Percentiles rank a stretch among this genome's conserved stretches.
Evolutionary conservation across 2,113 vertebrate species (phyloP).

Genomic region (Cromileptes altivelis): DNA sequence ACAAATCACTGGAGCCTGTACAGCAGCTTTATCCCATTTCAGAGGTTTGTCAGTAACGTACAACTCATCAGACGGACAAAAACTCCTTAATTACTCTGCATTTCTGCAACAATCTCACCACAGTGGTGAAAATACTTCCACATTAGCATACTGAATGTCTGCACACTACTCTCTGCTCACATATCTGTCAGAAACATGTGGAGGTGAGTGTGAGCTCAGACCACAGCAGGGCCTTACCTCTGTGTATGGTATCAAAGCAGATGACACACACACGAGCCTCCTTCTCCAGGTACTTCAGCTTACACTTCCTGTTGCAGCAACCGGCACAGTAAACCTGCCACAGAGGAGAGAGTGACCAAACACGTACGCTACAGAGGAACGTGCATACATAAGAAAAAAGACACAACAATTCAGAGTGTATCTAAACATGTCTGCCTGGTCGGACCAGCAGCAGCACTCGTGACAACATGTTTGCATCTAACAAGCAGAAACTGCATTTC

Average conservation of each 20-base stretch:
- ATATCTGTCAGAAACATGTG: neutral
- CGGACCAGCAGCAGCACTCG: neutral
- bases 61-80: neutral
- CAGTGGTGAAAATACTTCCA: neutral
- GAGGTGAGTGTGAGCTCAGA: neutral
- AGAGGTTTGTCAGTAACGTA: neutral
- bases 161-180: neutral
- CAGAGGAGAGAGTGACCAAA: slow-evolving; percentile 2
- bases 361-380: neutral
- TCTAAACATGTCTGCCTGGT: neutral
- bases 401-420: neutral
- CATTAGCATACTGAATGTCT: neutral
- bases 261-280: slow-evolving; percentile 94
- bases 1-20: neutral
- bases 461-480: no score
- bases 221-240: slow-evolving; percentile 86
- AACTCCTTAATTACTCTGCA: neutral
- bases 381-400: neutral
- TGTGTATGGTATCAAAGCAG: slow-evolving; percentile 91
- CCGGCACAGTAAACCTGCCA: slow-evolving; percentile 93
- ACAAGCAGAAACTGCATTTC: no score
- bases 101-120: no score
- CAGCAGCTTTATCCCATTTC: neutral
- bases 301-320: slow-evolving; percentile 95
- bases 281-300: slow-evolving; percentile 94